Percentiles rank a stretch among this genome's conserved stretches.
phyloP scores from a whole-genome alignment of 2,113 vertebrate genomes.

The Ammodytes dubius region DNA sequence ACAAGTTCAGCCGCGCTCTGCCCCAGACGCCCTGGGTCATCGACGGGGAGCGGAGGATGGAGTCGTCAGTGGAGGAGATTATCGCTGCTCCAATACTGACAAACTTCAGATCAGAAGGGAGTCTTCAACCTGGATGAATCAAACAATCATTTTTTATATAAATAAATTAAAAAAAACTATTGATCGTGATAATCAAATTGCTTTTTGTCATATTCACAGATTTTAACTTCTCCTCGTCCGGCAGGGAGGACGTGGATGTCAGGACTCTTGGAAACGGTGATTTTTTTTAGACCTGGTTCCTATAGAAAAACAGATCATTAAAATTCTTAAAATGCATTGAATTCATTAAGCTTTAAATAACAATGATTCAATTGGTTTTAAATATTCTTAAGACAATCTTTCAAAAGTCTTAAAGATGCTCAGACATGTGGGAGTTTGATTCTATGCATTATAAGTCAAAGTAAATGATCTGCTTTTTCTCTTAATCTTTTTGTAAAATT shows the following conservation, averaged over 20 bases:
- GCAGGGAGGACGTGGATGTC: slow-evolving; percentile 98
- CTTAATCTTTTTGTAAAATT: no score
- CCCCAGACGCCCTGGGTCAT: slow-evolving; percentile 99
- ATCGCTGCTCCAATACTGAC: slow-evolving; percentile 91
- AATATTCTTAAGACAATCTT: no score
- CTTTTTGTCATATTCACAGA: slow-evolving; percentile 75
- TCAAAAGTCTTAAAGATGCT: no score
- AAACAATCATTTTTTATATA: background rate
- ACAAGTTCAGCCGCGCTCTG: slow-evolving; percentile 95
- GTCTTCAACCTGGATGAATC: slow-evolving; percentile 26
- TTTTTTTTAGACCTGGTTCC: no score
- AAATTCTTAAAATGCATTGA: no score
- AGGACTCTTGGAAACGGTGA: slow-evolving; percentile 97
- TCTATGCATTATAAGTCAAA: no score
- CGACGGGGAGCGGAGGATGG: slow-evolving; percentile 95
- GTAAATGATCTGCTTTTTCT: no score
- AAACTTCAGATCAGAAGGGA: slow-evolving; percentile 90
- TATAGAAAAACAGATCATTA: no score
- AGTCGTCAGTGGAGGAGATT: slow-evolving; percentile 97
- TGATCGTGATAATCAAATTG: background rate
- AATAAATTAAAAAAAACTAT: no score
- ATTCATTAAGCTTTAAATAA: no score
- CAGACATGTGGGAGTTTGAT: no score
- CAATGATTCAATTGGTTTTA: no score
- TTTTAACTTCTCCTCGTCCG: slow-evolving; percentile 98